phyloP scores from a whole-genome alignment of 2,113 vertebrate genomes.

The Hemiscyllium ocellatum region DNA sequence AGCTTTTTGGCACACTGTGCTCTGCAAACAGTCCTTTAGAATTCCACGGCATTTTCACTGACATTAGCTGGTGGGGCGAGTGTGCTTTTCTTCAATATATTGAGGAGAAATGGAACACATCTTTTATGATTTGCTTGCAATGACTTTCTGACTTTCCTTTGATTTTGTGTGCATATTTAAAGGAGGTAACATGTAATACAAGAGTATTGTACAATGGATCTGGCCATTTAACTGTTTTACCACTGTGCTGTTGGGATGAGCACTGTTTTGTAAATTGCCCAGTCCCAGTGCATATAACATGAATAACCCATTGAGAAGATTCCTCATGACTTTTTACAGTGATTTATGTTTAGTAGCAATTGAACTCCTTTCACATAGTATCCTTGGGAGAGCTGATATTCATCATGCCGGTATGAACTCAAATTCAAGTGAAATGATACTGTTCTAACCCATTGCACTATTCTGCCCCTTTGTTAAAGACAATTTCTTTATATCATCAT shows the following conservation, averaged over 20 bases:
- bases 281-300: too few species aligned
- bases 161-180: background rate
- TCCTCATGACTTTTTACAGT: background rate
- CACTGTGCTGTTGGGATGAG: background rate
- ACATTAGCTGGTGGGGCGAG: background rate
- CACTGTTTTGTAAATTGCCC: background rate
- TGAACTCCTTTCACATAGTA: background rate
- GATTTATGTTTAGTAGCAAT: background rate
- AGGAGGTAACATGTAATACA: background rate
- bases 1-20: background rate
- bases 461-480: background rate
- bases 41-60: background rate
- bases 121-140: background rate
- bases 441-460: background rate
- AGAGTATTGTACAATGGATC: background rate
- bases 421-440: background rate
- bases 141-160: background rate
- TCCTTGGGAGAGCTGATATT: too few species aligned
- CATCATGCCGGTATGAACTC: too few species aligned
- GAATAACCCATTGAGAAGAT: background rate
- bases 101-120: background rate
- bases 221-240: background rate
- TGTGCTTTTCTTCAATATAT: background rate
- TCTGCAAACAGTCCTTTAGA: background rate
- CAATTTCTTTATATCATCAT: background rate